Evolutionary conservation across 2,797 vertebrate genomes (phyloP).

Genomic region (Oophaga sylvatica): DNA sequence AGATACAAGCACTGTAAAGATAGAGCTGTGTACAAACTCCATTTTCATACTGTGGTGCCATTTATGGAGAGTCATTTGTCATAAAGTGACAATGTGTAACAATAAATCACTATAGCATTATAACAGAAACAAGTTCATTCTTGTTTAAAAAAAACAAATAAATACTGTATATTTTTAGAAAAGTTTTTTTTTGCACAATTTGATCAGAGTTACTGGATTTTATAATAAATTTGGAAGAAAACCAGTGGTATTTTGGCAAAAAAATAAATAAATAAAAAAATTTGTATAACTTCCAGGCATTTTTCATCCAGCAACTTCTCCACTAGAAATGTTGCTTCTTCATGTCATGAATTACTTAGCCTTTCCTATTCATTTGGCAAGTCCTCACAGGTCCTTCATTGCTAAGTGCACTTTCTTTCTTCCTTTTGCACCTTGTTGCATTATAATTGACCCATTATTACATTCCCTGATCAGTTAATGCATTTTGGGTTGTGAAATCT

Average conservation of each 20-base stretch:
- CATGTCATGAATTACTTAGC: not conserved
- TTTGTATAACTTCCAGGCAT: too few relatives aligned
- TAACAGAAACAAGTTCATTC: conserved; percentile 52
- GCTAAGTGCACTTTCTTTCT: not conserved
- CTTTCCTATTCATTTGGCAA: not conserved
- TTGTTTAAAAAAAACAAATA: conserved; percentile 5
- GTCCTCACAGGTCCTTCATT: not conserved
- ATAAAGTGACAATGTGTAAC: conserved; percentile 39
- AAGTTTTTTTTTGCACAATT: conserved; percentile 22
- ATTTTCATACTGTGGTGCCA: conserved; percentile 41
- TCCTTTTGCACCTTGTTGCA: not conserved
- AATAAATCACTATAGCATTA: conserved; percentile 47
- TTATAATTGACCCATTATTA: not conserved
- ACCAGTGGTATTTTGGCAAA: not conserved
- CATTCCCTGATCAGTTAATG: not conserved
- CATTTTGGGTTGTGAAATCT: too few relatives aligned
- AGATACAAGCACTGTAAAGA: conserved; percentile 44
- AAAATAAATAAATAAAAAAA: not conserved
- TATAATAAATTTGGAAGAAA: not conserved
- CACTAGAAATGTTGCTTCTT: not conserved
- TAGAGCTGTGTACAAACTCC: conserved; percentile 44
- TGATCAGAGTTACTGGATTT: conserved; percentile 10
- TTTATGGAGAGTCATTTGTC: conserved; percentile 47
- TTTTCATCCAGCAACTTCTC: not conserved
- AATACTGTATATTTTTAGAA: conserved; percentile 25